Evolutionary conservation across 2,888 invertebrate species (phyloP), one percentile per base, ranked within the genome.

Genomic region (Anthoptus insignis): DNA sequence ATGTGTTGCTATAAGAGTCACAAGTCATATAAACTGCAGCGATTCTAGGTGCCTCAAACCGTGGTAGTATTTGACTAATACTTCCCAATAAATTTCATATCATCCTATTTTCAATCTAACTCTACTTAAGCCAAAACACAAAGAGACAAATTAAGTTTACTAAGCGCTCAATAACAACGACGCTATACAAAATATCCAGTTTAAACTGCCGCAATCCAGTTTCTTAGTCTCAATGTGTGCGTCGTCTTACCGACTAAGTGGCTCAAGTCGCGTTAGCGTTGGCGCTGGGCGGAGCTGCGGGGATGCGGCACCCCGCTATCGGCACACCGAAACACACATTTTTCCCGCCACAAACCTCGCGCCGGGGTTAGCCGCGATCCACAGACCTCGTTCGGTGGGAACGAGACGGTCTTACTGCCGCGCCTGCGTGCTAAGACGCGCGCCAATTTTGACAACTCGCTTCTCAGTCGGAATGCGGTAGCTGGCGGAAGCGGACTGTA

Each of bases 261-360:
- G 91, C 92, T 91, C 86, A 91, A 93, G 92, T 90, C 90, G 91
- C 92, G 91, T 90, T 91, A 91, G 90, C 87, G 85, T 77, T 78
- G 83, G 82, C 73, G 82, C 74, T 79, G 79, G 86, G 83, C 84
- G 87, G 82, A 80, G 85, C 82, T 81, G 83, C 82, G 86, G 86
- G 78, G 83, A 83, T 88, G 91, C 85, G 91, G 91, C 90, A 78
- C 88, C 82, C 91, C 91, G 91, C 89, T 89, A 88, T 91, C 92
- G 93, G 93, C 92, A 91, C 93, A 93, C 93, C 93, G 93, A 93
- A 93, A 93, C 93, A 93, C 93, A 93, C 93, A 93, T 93, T 93
- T 93, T 91, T 92, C 87, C 92, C 90, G 93, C 93, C 93, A 87
- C 93, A 93, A 93, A 93, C 93, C 93, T 91, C 90, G 93, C 92